These are phyloP conservation scores for Popillia japonica DNA, from an alignment of 1,140 invertebrate species.

Conservation along the genomic window DNA sequence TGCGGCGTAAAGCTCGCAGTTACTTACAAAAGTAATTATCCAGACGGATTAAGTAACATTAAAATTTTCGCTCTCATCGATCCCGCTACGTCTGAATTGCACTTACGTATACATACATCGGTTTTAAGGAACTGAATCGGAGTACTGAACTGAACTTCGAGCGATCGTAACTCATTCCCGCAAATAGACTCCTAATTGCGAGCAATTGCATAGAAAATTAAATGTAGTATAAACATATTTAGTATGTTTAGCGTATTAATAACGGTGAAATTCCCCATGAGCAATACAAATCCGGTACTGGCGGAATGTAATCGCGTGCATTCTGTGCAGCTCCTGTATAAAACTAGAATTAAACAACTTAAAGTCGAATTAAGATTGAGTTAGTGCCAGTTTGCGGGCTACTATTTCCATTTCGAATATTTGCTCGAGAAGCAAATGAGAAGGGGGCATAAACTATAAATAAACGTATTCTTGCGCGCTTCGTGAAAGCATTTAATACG, in stretches of 20 bases:
- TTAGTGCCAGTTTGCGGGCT: conserved; percentile 42
- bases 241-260: conserved; percentile 34
- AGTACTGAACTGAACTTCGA: background rate
- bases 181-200: conserved; percentile 34
- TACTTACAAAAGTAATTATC: conserved; percentile 35
- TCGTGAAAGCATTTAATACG: conserved; percentile 30
- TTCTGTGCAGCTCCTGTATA: conserved; percentile 45
- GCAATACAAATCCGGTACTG: conserved; percentile 25
- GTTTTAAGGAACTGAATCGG: conserved; percentile 16
- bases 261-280: conserved; percentile 17
- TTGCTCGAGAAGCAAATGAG: background rate
- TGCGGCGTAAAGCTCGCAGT: background rate
- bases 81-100: conserved; percentile 12
- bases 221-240: conserved; percentile 35
- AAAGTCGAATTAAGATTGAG: conserved; percentile 47
- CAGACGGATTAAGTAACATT: conserved; percentile 16
- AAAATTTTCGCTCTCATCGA: conserved; percentile 21
- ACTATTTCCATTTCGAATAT: conserved; percentile 34
- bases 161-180: conserved; percentile 23
- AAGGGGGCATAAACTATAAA: conserved; percentile 4
- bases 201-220: conserved; percentile 35
- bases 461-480: background rate
- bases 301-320: conserved; percentile 43
- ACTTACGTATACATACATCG: background rate
- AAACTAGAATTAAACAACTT: conserved; percentile 50